Conservation (phyloP, 2,888 invertebrate species). For the Lasioglossum pauxillum region DNA sequence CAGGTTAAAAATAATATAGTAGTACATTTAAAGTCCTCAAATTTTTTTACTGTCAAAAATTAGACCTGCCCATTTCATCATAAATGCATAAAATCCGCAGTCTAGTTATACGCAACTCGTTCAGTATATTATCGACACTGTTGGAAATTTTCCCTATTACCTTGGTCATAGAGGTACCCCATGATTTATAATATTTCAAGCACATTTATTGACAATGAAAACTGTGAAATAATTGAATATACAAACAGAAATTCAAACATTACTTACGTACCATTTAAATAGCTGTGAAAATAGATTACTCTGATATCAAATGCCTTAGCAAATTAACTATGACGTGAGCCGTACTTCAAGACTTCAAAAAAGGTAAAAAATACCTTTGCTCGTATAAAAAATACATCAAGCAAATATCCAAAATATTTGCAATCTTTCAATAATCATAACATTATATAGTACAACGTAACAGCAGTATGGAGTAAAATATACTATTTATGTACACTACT, state of each 20-base stretch:
- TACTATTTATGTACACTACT: slow-evolving; percentile 1
- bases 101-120: too few species aligned
- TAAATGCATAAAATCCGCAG: too few species aligned
- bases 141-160: neutral
- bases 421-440: slow-evolving; percentile 17
- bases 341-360: neutral
- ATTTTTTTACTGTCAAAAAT: too few species aligned
- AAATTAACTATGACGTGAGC: slow-evolving; percentile 22
- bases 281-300: slow-evolving; percentile 37
- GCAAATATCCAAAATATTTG: slow-evolving; percentile 15
- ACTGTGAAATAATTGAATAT: neutral
- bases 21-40: too few species aligned
- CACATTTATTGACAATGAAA: neutral
- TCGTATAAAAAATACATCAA: slow-evolving; percentile 18
- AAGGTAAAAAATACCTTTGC: neutral
- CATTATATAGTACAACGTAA: slow-evolving; percentile 21
- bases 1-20: too few species aligned
- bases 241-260: slow-evolving; percentile 2
- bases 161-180: neutral
- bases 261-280: slow-evolving; percentile 6
- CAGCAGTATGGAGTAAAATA: neutral
- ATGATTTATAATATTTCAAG: neutral
- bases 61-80: too few species aligned
- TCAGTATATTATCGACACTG: neutral
- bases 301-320: slow-evolving; percentile 31